phyloP scores from a whole-genome alignment of 2,888 invertebrate genomes.

The Prostheceraeus crozeri region DNA sequence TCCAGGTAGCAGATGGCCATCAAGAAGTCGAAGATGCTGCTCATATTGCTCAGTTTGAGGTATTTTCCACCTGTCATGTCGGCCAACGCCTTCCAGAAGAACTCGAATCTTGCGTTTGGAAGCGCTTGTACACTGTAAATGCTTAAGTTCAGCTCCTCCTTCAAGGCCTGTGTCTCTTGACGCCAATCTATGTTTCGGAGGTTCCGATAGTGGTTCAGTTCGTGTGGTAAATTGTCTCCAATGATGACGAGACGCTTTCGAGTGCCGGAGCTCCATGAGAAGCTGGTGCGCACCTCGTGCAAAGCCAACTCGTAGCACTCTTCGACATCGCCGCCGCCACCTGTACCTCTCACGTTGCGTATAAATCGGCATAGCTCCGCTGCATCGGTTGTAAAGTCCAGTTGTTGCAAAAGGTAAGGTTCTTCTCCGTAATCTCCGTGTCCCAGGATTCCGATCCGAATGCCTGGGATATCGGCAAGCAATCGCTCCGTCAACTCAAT shows the following conservation, averaged over 20 bases:
- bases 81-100: slow-evolving; percentile 46
- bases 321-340: slow-evolving; percentile 49
- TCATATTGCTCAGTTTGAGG: slow-evolving; percentile 46
- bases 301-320: slow-evolving; percentile 53
- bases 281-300: slow-evolving; percentile 42
- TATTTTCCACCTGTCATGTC: slow-evolving; percentile 46
- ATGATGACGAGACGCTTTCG: slow-evolving; percentile 49
- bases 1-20: slow-evolving; percentile 54
- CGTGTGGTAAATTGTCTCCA: slow-evolving; percentile 50
- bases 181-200: slow-evolving; percentile 47
- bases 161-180: slow-evolving; percentile 43
- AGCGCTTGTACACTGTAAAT: slow-evolving; percentile 22
- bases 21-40: slow-evolving; percentile 47
- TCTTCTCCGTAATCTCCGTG: slow-evolving; percentile 55
- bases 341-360: slow-evolving; percentile 44
- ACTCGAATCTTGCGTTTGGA: slow-evolving; percentile 32
- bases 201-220: slow-evolving; percentile 44
- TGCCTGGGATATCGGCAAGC: slow-evolving; percentile 48
- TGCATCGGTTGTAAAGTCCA: slow-evolving; percentile 46
- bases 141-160: slow-evolving; percentile 43
- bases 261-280: slow-evolving; percentile 43
- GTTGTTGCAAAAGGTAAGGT: slow-evolving; percentile 47
- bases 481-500: slow-evolving; percentile 49
- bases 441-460: slow-evolving; percentile 49
- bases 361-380: slow-evolving; percentile 46